Base-by-base conservation (phyloP, 1,140 invertebrate species). In the Dreissena rostriformis region DNA sequence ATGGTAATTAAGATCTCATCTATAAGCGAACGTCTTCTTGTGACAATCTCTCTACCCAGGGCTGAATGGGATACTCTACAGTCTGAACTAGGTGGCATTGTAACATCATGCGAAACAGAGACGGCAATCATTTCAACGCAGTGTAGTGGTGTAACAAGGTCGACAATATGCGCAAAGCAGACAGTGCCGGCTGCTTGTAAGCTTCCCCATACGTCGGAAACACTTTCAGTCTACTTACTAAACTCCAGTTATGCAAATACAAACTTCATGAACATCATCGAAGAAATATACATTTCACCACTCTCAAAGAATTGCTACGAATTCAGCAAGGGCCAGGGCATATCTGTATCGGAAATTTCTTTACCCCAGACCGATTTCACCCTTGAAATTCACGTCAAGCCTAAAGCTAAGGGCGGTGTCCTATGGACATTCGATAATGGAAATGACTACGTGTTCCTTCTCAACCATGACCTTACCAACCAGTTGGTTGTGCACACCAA, bases 301-400 rank as follows among this genome's bases (percentile, higher is more conserved):
- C 67, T 82, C 24, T 55, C 24, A 17, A 53, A 68, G 5, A 82
- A 82, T 61, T 82, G 79, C 26, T 29, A 73, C 19, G n/a, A 66
- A 11, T 82, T 65, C 51, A 28, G 52, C 7, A 24, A 24, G 6
- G 81, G 81, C 10, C 49, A 29, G 28, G 81, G 81, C 8, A 53
- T 83, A 0, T 55, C 73, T n/a, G 72, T 49, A 10, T 51, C 19
- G 0, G 39, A 72, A 17, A 39, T 83, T 8, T n/a, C 52, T 2
- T 52, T 83, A 22, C 81, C 81, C 29, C 14, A 19, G 15, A 49
- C 51, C 7, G 73, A 83, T 77, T 76, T 83, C 28, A 76, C 81
- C 29, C 24, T 83, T 17, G 81, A 83, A 71, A 14, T 83, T 22
- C 81, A 83, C 70, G 81, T 83, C 10, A 63, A 77, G 19, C 73